These are phyloP conservation scores for Pachypanchax playfairii DNA, from an alignment of 2,113 vertebrate species.

Conservation along the genomic window DNA sequence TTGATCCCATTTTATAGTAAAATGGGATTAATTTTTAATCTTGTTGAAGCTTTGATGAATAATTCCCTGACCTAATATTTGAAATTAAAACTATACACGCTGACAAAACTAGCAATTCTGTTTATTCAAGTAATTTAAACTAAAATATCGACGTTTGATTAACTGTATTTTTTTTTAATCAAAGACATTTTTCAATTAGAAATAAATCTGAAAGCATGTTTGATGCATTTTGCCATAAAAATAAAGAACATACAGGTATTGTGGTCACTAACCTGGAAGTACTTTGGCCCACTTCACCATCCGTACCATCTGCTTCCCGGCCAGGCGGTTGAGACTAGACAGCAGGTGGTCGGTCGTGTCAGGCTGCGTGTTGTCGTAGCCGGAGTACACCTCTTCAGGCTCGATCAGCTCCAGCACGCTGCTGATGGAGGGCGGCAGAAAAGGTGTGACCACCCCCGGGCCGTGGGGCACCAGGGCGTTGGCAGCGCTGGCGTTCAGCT, in stretches of 20 bases:
- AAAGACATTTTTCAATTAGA: too few relatives aligned
- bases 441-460: conserved; percentile 83
- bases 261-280: conserved; percentile 91
- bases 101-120: conserved; percentile 30
- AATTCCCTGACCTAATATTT: conserved; percentile 59
- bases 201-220: too few relatives aligned
- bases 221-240: background rate
- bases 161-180: too few relatives aligned
- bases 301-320: conserved; percentile 98
- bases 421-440: conserved; percentile 89
- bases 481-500: conserved; percentile 83
- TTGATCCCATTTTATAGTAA: conserved; percentile 62
- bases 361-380: conserved; percentile 90
- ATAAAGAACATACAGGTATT: conserved; percentile 32
- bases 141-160: too few relatives aligned
- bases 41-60: conserved; percentile 55
- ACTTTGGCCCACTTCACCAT: conserved; percentile 99
- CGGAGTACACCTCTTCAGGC: conserved; percentile 92
- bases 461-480: conserved; percentile 89
- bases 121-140: conserved; percentile 35
- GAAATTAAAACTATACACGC: conserved; percentile 37
- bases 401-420: conserved; percentile 95
- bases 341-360: conserved; percentile 95
- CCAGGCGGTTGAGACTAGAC: conserved; percentile 95
- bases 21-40: conserved; percentile 70